These are phyloP conservation scores for Amblyraja radiata DNA, from an alignment of 2,797 vertebrate species.

Conservation along the genomic window DNA sequence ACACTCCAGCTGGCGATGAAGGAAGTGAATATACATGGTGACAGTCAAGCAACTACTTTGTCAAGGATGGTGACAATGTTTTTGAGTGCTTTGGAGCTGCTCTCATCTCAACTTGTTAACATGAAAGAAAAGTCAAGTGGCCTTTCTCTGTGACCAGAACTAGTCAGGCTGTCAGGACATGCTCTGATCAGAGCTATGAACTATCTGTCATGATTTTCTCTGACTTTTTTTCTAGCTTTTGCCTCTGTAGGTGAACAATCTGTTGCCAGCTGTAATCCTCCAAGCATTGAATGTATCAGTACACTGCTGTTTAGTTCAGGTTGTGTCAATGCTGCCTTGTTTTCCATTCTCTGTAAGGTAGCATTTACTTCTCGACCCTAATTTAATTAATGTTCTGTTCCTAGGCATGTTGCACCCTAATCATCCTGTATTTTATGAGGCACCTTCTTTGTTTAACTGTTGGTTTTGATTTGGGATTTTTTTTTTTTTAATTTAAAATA, in stretches of 20 bases:
- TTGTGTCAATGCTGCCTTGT: not conserved
- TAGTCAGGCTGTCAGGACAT: not conserved
- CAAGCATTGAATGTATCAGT: not conserved
- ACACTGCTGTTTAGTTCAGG: not conserved
- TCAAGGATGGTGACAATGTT: too few relatives aligned
- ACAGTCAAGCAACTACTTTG: too few relatives aligned
- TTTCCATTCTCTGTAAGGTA: too few relatives aligned
- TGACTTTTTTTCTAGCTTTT: not conserved
- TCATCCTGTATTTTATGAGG: not conserved
- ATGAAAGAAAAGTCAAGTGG: not conserved
- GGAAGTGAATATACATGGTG: too few relatives aligned
- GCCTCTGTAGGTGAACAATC: not conserved
- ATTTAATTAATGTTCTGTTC: not conserved
- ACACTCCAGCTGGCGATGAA: too few relatives aligned
- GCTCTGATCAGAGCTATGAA: not conserved
- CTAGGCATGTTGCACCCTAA: not conserved
- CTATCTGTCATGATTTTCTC: not conserved
- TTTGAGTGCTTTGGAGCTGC: too few relatives aligned
- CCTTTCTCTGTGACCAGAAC: not conserved
- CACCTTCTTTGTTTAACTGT: not conserved
- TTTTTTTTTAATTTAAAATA: too few relatives aligned
- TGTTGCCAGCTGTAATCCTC: not conserved
- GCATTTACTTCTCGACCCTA: not conserved
- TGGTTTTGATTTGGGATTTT: not conserved
- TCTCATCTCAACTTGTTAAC: too few relatives aligned